These are phyloP conservation scores for Caligus rogercresseyi DNA, from an alignment of 1,140 invertebrate species.

Conservation along the genomic window DNA sequence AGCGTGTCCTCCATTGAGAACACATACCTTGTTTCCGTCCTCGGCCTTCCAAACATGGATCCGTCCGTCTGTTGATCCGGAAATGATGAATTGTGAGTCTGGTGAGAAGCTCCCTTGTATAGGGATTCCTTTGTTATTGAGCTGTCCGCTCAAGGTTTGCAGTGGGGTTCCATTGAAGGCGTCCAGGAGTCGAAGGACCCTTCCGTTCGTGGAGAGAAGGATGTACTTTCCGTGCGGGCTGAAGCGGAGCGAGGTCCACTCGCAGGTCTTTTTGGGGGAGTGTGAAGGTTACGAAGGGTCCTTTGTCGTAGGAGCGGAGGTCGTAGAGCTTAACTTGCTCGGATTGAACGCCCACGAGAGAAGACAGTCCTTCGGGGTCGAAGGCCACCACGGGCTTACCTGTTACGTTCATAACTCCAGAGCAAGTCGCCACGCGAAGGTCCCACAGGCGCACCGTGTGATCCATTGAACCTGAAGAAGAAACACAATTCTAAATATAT, in stretches of 20 bases:
- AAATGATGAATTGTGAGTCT: conserved; percentile 37
- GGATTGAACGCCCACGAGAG: conserved; percentile 93
- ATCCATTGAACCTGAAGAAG: conserved; percentile 74
- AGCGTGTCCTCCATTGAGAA: conserved; percentile 81
- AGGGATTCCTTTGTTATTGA: conserved; percentile 80
- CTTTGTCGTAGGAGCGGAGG: conserved; percentile 81
- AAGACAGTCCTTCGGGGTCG: conserved; percentile 95
- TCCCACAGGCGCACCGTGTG: conserved; percentile 95
- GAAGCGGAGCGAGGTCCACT: conserved; percentile 92
- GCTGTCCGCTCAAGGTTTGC: conserved; percentile 73
- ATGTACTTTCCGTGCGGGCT: conserved; percentile 93
- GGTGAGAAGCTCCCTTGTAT: conserved; percentile 86
- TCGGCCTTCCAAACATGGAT: conserved; percentile 38
- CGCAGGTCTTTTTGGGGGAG: conserved; percentile 85
- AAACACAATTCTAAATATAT: neutral
- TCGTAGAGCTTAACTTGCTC: conserved; percentile 89
- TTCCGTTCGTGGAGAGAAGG: conserved; percentile 87
- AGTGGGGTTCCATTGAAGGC: conserved; percentile 87
- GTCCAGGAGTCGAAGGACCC: conserved; percentile 79
- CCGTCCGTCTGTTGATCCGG: conserved; percentile 38
- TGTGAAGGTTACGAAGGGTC: conserved; percentile 88
- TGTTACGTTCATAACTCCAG: conserved; percentile 88
- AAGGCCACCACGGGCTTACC: conserved; percentile 93
- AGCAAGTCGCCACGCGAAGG: conserved; percentile 82
- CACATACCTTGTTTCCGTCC: conserved; percentile 45